These are phyloP conservation scores for Drosophila busckii DNA, from an alignment of 1,140 invertebrate species.

Conservation along the genomic window DNA sequence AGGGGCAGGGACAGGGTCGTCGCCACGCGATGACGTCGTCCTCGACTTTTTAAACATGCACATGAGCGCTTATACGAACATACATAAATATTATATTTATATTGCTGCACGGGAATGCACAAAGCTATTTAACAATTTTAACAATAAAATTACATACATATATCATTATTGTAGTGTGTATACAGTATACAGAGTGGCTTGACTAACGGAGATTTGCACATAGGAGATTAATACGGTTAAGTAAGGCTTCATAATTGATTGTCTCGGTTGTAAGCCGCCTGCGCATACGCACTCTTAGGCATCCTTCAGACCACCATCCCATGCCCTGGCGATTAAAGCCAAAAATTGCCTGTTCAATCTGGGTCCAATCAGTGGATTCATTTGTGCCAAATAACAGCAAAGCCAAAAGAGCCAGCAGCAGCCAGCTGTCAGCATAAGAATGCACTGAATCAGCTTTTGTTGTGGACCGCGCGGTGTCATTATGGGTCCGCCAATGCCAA, in stretches of 20 bases:
- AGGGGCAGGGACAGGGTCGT: constrained; percentile 14
- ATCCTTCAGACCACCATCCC: constrained; percentile 82
- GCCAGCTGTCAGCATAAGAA: constrained; percentile 91
- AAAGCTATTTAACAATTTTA: constrained; percentile 19
- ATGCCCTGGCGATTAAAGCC: constrained; percentile 87
- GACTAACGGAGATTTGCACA: constrained; percentile 7
- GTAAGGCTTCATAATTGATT: background rate
- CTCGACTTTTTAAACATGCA: background rate
- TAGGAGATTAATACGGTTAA: constrained; percentile 21
- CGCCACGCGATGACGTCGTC: constrained; percentile 11
- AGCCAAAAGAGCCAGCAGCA: constrained; percentile 96
- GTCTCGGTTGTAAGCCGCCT: background rate
- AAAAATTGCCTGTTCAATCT: constrained; percentile 85
- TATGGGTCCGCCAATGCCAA: constrained; percentile 91
- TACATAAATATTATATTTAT: constrained; percentile 6
- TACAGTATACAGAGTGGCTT: no score
- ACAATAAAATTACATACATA: constrained; percentile 2
- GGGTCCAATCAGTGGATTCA: constrained; percentile 96
- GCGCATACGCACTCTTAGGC: constrained; percentile 81
- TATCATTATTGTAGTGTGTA: no score
- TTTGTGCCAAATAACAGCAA: constrained; percentile 94
- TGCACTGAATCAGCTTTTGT: constrained; percentile 88
- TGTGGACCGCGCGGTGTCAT: constrained; percentile 93
- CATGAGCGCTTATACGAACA: constrained; percentile 1
- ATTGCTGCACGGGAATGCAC: constrained; percentile 19